Base-by-base conservation (phyloP, 2,113 vertebrate species). In the Takifugu flavidus region DNA sequence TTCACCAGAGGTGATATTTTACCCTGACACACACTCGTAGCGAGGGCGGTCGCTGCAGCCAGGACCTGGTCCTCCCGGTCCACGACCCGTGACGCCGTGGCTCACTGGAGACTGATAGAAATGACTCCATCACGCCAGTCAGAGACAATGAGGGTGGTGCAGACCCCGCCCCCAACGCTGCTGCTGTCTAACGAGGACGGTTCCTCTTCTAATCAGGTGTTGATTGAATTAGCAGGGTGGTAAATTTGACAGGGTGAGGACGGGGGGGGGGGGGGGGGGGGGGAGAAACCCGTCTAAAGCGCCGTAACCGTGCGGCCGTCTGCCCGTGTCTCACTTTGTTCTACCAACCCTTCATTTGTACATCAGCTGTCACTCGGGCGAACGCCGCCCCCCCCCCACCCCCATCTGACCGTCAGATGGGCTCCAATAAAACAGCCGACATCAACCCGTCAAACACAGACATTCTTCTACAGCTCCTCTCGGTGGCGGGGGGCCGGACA, bases 281-380 rank as follows among this genome's bases (percentile, higher is more conserved):
- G 43, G 39, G 39, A 62, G 80, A 82, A 79, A 84, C 69, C 76
- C 80, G 83, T 80, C 74, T 83, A 70, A 20, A 83, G 78, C 69
- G 0, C 62, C 59, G n/a, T 79, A 83, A 83, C 85, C 82, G 80
- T 51, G 72, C 75, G 73, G 76, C 67, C 82, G 64, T 79, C 49
- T 64, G 43, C 72, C 59, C 70, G 65, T 74, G 68, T 73, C 70
- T 77, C 74, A 70, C 80, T 73, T 82, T 72, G 80, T 82, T 83
- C 80, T 25, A 62, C 62, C 70, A 83, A 77, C 72, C 82, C 68
- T 69, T 83, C 54, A 82, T 82, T 87, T 86, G 77, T 59, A 53
- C 74, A 71, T 82, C 79, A 79, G 68, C 73, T 80, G 75, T 80
- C 82, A 74, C 42, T 66, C 54, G 28, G 13, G 49, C 53, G 43